Conservation (phyloP, 2,113 vertebrate genomes). For the Pogona vitticeps region DNA sequence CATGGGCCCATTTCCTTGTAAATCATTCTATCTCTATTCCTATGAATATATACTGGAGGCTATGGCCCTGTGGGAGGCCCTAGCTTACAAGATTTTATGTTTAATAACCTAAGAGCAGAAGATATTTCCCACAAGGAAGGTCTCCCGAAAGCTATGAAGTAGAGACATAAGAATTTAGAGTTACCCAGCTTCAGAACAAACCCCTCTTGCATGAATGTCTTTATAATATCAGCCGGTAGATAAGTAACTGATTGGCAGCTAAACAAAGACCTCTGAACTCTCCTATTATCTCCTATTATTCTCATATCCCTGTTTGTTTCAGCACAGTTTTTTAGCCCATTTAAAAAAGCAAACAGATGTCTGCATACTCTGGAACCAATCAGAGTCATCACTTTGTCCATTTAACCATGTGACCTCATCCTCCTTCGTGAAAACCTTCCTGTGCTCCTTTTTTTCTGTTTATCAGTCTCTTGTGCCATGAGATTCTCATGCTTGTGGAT, state of each 20-base stretch:
- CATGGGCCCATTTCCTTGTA: constrained; percentile 16
- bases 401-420: background rate
- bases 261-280: accelerated
- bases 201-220: background rate
- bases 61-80: constrained; percentile 1
- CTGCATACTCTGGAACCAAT: constrained; percentile 15
- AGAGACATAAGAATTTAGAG: background rate
- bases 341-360: constrained; percentile 28
- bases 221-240: background rate
- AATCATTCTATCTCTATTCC: constrained; percentile 13
- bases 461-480: background rate
- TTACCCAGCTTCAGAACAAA: background rate
- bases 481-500: background rate
- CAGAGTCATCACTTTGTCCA: background rate
- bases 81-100: constrained; percentile 3
- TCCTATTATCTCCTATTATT: background rate
- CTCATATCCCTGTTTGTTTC: accelerated
- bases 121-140: background rate
- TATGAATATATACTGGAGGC: background rate
- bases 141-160: background rate
- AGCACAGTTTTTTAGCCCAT: background rate
- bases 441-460: background rate
- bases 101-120: constrained; percentile 17
- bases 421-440: accelerated
- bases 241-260: background rate